Evolutionary conservation across 2,797 vertebrate species (phyloP).

Genomic region (Prunella strophiata): DNA sequence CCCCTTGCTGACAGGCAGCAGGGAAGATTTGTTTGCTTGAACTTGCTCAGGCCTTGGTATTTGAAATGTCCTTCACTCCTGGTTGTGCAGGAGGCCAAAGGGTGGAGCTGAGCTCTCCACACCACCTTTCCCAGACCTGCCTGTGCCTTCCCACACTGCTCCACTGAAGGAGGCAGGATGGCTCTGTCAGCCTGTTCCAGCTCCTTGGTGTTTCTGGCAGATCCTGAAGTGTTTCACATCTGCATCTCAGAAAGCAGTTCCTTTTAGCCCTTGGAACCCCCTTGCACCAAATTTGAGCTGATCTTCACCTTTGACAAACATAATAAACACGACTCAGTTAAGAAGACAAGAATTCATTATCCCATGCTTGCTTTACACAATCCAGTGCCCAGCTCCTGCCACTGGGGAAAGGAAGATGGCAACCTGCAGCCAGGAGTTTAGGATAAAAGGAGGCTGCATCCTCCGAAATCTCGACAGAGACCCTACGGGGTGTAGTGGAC

Average conservation of each 20-base stretch:
- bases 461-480: background rate
- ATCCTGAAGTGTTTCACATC: background rate
- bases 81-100: conserved; percentile 27
- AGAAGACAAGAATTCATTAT: background rate
- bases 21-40: background rate
- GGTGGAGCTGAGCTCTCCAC: background rate
- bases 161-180: too few species aligned
- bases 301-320: background rate
- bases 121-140: background rate
- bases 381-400: background rate
- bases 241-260: background rate
- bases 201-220: too few species aligned
- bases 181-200: fast-evolving
- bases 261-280: too few species aligned
- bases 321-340: background rate
- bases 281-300: too few species aligned
- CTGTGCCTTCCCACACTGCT: background rate
- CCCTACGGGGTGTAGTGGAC: background rate
- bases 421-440: background rate
- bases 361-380: background rate
- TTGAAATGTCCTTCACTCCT: background rate
- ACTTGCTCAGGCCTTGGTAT: background rate
- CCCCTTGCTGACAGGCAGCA: background rate
- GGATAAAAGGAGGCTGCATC: background rate
- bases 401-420: background rate